phyloP scores from a whole-genome alignment of 2,888 invertebrate species.

The Cerastis leucographa region DNA sequence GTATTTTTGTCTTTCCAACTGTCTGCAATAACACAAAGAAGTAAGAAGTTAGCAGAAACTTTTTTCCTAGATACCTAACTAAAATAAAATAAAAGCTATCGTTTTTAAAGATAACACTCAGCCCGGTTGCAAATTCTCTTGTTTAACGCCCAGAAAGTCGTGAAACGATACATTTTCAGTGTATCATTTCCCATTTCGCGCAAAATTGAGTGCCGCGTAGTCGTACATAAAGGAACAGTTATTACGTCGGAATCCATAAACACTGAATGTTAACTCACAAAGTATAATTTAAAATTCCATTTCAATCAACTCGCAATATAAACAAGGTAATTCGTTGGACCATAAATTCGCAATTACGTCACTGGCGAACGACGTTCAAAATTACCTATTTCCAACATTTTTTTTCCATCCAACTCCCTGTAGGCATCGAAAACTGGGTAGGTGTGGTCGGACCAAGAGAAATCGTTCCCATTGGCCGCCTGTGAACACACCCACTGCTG shows the following conservation, averaged over 20 bases:
- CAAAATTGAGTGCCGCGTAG: not conserved
- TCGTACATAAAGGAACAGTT: slow-evolving; percentile 36
- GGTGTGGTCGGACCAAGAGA: slow-evolving; percentile 82
- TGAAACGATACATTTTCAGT: not conserved
- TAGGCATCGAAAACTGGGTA: slow-evolving; percentile 88
- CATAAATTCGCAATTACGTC: slow-evolving; percentile 88
- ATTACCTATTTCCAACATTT: slow-evolving; percentile 88
- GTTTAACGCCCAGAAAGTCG: not conserved
- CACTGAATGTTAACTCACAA: slow-evolving; percentile 45
- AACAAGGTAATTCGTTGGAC: slow-evolving; percentile 69
- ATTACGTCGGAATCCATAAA: slow-evolving; percentile 46
- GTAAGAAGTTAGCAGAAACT: not conserved
- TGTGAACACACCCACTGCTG: slow-evolving; percentile 82
- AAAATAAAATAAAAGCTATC: not conserved
- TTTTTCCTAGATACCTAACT: too few species aligned
- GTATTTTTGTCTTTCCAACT: not conserved
- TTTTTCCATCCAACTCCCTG: slow-evolving; percentile 88
- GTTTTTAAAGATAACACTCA: not conserved
- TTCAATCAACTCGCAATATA: slow-evolving; percentile 67
- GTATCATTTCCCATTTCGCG: slow-evolving; percentile 9
- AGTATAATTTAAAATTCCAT: slow-evolving; percentile 70
- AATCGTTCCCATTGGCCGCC: slow-evolving; percentile 85
- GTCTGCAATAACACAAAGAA: not conserved
- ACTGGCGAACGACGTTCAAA: slow-evolving; percentile 85
- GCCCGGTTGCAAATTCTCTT: not conserved